phyloP scores from a whole-genome alignment of 1,140 invertebrate species.

The Psix sp. region DNA sequence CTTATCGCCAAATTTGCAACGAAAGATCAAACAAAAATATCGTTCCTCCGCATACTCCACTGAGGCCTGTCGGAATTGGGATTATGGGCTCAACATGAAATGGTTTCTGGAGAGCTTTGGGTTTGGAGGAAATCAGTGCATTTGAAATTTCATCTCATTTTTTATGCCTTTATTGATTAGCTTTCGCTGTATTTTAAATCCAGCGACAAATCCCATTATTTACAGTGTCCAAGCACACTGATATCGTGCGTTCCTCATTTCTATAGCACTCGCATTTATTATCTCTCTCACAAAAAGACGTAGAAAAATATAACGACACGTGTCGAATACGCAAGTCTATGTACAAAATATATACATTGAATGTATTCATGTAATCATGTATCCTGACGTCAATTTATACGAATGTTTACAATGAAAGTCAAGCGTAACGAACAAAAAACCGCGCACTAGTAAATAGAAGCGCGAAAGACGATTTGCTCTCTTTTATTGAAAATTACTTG shows the following conservation, averaged over 20 bases:
- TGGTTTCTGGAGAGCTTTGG: conserved; percentile 29
- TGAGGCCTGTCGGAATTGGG: conserved; percentile 1
- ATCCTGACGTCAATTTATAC: conserved; percentile 44
- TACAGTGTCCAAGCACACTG: conserved; percentile 51
- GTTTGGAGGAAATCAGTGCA: conserved; percentile 38
- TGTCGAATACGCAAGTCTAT: conserved; percentile 67
- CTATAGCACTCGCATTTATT: conserved; percentile 17
- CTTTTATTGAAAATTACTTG: not conserved
- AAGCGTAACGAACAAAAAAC: conserved; percentile 12
- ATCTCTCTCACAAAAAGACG: conserved; percentile 59
- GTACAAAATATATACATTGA: conserved; percentile 72
- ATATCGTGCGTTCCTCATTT: conserved; percentile 18
- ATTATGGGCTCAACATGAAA: conserved; percentile 50
- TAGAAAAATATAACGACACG: conserved; percentile 77
- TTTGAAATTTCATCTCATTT: conserved; percentile 43
- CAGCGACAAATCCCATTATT: conserved; percentile 61
- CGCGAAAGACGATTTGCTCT: not conserved
- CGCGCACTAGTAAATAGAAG: conserved; percentile 34
- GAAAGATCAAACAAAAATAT: conserved; percentile 3
- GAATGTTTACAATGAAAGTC: conserved; percentile 39
- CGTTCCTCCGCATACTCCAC: too few relatives aligned
- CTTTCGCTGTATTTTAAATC: conserved; percentile 60
- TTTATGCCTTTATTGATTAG: conserved; percentile 63
- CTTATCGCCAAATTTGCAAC: conserved; percentile 5
- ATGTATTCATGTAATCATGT: conserved; percentile 38